These are phyloP conservation scores for Tenrec ecaudatus DNA, from an alignment of 2,113 vertebrate species.

Conservation along the genomic window DNA sequence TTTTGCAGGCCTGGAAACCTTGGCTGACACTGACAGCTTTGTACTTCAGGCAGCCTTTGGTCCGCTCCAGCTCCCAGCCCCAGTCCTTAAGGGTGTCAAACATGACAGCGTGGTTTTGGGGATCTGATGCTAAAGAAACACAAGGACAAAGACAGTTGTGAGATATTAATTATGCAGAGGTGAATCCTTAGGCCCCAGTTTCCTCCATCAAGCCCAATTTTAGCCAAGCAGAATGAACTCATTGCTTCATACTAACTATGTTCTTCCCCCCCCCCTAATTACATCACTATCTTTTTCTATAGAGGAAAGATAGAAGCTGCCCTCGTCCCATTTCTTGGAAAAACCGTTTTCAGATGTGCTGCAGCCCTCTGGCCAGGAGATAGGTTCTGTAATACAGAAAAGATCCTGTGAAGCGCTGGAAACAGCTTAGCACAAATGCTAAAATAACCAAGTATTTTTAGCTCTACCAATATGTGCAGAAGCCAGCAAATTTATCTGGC, in stretches of 20 bases:
- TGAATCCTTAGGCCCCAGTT: background rate
- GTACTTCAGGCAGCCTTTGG: slow-evolving; percentile 88
- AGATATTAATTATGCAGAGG: background rate
- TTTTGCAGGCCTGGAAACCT: slow-evolving; percentile 87
- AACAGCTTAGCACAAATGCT: slow-evolving; percentile 55
- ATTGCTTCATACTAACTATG: background rate
- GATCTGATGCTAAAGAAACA: slow-evolving; percentile 76
- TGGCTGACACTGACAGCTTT: slow-evolving; percentile 88
- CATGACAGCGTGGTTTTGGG: slow-evolving; percentile 87
- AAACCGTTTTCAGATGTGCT: slow-evolving; percentile 63
- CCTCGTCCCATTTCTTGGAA: slow-evolving; percentile 58
- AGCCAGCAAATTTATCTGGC: slow-evolving; percentile 31
- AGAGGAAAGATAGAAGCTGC: background rate
- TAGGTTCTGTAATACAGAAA: slow-evolving; percentile 60
- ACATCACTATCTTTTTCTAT: slow-evolving; percentile 19
- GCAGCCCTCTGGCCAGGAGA: slow-evolving; percentile 62
- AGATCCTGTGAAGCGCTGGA: slow-evolving; percentile 27
- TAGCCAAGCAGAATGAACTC: slow-evolving; percentile 15
- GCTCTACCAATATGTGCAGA: slow-evolving; percentile 44
- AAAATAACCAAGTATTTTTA: slow-evolving; percentile 67
- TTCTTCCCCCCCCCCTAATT: background rate
- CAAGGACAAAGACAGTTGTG: background rate
- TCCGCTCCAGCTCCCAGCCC: slow-evolving; percentile 90
- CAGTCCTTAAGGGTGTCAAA: slow-evolving; percentile 91
- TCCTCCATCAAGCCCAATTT: background rate